phyloP scores from a whole-genome alignment of 2,797 vertebrate genomes.

The Cygnus olor region DNA sequence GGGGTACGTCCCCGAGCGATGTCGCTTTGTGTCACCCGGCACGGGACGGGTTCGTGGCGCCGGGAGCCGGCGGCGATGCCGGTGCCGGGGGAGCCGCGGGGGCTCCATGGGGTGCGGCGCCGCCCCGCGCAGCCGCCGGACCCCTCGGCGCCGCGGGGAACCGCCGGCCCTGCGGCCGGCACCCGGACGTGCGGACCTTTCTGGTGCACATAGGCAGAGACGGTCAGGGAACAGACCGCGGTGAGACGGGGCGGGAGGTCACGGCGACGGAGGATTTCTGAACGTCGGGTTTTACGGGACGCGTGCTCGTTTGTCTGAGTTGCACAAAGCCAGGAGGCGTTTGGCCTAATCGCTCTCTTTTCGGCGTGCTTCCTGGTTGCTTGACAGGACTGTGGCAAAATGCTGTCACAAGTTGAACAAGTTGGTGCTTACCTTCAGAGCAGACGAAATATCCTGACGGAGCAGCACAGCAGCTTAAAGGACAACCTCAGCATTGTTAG shows the following conservation, averaged over 20 bases:
- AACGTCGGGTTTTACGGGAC: not conserved
- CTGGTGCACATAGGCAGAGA: not conserved
- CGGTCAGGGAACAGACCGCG: fast-evolving
- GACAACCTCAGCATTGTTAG: not conserved
- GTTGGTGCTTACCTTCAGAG: not conserved
- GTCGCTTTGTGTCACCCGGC: not conserved
- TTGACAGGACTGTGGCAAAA: not conserved
- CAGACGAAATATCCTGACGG: not conserved
- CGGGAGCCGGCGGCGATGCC: not conserved
- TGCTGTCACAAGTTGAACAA: not conserved
- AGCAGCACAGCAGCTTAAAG: not conserved
- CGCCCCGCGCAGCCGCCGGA: fast-evolving
- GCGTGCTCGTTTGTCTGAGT: fast-evolving
- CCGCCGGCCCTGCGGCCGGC: not conserved
- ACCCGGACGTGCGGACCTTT: not conserved
- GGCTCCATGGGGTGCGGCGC: not conserved
- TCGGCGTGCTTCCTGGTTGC: not conserved
- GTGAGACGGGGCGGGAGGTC: not conserved
- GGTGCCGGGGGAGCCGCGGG: not conserved
- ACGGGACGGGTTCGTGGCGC: not conserved
- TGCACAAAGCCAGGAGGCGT: not conserved
- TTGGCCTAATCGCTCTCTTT: not conserved
- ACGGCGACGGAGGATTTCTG: not conserved
- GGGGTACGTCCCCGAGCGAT: not conserved
- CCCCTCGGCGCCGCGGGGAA: not conserved